These are phyloP conservation scores for Trichacis sp. DNA, from an alignment of 2,888 invertebrate genomes.

Conservation along the genomic window DNA sequence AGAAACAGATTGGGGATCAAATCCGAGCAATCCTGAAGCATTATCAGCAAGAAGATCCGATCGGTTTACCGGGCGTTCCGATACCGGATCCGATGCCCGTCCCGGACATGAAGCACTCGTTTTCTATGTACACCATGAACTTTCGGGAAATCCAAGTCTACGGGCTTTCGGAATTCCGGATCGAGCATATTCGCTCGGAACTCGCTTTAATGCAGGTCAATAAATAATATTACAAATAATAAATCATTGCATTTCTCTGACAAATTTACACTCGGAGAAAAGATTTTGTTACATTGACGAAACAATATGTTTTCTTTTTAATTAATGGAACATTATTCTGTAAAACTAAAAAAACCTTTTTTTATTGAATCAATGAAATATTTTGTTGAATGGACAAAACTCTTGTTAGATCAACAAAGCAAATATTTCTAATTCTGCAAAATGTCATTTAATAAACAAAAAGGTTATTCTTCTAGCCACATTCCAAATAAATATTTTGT, in stretches of 20 bases:
- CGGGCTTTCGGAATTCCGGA: conserved; percentile 83
- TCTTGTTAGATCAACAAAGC: no score
- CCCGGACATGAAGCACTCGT: conserved; percentile 80
- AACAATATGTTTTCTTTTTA: no score
- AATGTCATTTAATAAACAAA: no score
- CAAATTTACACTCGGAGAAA: no score
- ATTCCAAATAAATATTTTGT: no score
- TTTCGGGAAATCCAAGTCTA: conserved; percentile 80
- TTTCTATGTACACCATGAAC: conserved; percentile 78
- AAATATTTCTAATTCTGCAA: no score
- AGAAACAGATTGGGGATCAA: conserved; percentile 80
- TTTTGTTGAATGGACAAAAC: no score
- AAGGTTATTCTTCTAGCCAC: no score
- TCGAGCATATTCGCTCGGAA: conserved; percentile 79
- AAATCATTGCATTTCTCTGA: conserved; percentile 15
- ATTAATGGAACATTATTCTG: no score
- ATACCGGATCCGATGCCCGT: conserved; percentile 86
- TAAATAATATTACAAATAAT: not conserved
- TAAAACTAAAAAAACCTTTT: no score
- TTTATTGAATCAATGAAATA: no score
- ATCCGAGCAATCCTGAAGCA: conserved; percentile 80
- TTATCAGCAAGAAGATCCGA: conserved; percentile 83
- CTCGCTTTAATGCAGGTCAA: conserved; percentile 80
- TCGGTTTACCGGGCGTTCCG: conserved; percentile 83
- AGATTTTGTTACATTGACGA: no score